phyloP scores from a whole-genome alignment of 2,888 invertebrate genomes.

The Rotaria magnacalcarata region DNA sequence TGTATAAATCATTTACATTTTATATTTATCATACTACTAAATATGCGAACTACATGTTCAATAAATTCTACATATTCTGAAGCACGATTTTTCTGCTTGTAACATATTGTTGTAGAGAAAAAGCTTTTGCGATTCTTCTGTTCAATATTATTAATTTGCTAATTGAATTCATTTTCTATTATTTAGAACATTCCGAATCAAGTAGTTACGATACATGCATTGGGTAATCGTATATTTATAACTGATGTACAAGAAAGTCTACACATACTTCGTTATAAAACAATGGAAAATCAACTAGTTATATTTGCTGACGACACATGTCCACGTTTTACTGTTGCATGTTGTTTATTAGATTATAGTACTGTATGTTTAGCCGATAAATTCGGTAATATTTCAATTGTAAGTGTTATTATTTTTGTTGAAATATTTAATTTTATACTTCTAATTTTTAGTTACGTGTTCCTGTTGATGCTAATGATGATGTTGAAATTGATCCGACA shows the following conservation, averaged over 20 bases:
- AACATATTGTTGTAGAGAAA: no score
- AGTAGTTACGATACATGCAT: slow-evolving; percentile 83
- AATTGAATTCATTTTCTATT: no score
- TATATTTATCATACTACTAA: neutral
- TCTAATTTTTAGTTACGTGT: slow-evolving; percentile 41
- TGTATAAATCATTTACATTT: slow-evolving; percentile 8
- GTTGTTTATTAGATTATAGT: slow-evolving; percentile 76
- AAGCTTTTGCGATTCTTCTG: no score
- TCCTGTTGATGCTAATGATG: slow-evolving; percentile 85
- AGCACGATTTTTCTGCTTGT: no score
- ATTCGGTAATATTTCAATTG: slow-evolving; percentile 88
- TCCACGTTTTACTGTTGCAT: slow-evolving; percentile 84
- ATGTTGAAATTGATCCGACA: slow-evolving; percentile 97
- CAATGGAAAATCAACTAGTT: slow-evolving; percentile 90
- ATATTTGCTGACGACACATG: slow-evolving; percentile 97
- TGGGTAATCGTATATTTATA: slow-evolving; percentile 87
- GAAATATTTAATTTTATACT: neutral
- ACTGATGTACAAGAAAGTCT: slow-evolving; percentile 88
- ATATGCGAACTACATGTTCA: no score
- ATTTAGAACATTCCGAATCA: slow-evolving; percentile 82
- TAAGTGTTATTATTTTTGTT: slow-evolving; percentile 62
- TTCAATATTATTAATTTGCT: no score
- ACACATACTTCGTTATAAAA: slow-evolving; percentile 86
- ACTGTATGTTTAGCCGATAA: slow-evolving; percentile 93
- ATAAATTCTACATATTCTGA: no score